Percentiles rank a stretch among this genome's conserved stretches.
These are phyloP conservation scores for Nycticryphes semicollaris DNA, from an alignment of 2,113 vertebrate species.

Conservation along the genomic window DNA sequence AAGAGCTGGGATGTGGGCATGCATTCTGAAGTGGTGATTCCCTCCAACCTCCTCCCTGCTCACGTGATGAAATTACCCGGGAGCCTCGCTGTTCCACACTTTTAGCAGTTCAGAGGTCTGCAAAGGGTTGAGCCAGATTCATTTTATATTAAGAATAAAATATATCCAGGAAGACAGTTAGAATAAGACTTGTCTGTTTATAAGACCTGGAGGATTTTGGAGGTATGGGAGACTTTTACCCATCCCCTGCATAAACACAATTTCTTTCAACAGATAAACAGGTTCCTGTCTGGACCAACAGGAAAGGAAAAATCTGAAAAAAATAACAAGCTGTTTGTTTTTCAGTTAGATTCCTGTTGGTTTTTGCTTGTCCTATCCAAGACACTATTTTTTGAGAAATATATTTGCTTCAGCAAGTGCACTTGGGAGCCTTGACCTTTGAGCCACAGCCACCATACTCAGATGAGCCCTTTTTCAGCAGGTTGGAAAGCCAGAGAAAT, in stretches of 20 bases:
- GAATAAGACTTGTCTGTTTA: neutral
- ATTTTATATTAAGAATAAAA: neutral
- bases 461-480: neutral
- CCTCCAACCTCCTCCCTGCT: conserved; percentile 14
- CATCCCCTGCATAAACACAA: neutral
- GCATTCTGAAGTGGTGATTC: conserved; percentile 28
- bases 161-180: neutral
- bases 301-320: neutral
- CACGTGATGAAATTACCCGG: neutral
- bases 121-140: neutral
- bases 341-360: neutral
- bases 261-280: neutral
- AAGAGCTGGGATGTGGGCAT: neutral
- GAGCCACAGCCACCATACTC: neutral
- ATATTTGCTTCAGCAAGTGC: neutral
- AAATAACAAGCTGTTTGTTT: neutral
- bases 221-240: neutral
- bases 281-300: neutral
- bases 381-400: neutral
- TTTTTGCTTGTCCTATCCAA: neutral
- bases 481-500: neutral
- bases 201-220: neutral
- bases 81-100: neutral
- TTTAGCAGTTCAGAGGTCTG: conserved; percentile 21
- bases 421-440: neutral